Evolutionary conservation across 2,888 invertebrate species (phyloP).

Genomic region (Nemapogon koenigi): DNA sequence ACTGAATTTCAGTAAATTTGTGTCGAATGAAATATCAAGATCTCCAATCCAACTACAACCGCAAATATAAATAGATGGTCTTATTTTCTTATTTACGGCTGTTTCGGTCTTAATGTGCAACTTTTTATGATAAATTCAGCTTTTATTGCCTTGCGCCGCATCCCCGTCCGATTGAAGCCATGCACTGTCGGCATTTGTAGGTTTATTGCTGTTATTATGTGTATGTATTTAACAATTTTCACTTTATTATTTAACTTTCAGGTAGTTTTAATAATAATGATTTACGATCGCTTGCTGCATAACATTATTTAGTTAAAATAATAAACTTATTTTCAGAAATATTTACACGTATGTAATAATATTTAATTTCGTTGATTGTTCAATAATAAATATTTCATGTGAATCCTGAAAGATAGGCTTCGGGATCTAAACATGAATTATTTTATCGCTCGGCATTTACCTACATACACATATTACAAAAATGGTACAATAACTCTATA

Average conservation of each 20-base stretch:
- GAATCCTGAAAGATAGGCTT: too few species aligned
- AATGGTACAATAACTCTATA: too few species aligned
- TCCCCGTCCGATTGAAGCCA: conserved; percentile 30
- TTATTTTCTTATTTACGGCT: conserved; percentile 56
- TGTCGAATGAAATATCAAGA: conserved; percentile 25
- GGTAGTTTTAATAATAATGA: conserved; percentile 5
- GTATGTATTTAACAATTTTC: conserved; percentile 7
- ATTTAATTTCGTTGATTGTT: too few species aligned
- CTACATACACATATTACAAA: too few species aligned
- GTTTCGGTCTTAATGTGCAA: conserved; percentile 52
- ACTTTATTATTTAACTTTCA: conserved; percentile 3
- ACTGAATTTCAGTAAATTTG: too few species aligned
- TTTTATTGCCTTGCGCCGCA: conserved; percentile 40
- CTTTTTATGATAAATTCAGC: conserved; percentile 54
- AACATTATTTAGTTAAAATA: too few species aligned
- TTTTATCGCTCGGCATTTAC: too few species aligned
- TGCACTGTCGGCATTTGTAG: conserved; percentile 25
- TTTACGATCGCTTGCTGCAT: too few species aligned
- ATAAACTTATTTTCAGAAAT: too few species aligned
- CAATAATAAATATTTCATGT: too few species aligned
- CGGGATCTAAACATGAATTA: too few species aligned
- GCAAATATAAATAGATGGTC: conserved; percentile 52
- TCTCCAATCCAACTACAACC: conserved; percentile 19
- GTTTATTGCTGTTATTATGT: conserved; percentile 29
- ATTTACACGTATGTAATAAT: too few species aligned